These are phyloP conservation scores for Drosophila sulfurigaster DNA, from an alignment of 1,140 invertebrate species.

Conservation along the genomic window DNA sequence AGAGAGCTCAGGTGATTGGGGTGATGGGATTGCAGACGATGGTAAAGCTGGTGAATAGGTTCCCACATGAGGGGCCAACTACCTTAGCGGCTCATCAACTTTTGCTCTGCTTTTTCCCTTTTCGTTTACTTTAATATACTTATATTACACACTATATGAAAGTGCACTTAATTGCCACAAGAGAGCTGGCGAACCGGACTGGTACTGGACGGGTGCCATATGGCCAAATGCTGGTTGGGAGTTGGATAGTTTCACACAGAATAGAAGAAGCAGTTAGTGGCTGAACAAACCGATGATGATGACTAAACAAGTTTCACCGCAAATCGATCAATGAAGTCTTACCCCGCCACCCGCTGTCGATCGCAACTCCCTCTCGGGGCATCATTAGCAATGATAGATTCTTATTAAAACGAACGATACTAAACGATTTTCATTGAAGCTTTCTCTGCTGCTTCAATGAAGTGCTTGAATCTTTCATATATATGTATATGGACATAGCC, in stretches of 20 bases:
- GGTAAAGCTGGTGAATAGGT: constrained; percentile 1
- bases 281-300: constrained; percentile 27
- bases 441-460: constrained; percentile 19
- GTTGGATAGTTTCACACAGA: neutral
- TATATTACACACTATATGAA: constrained; percentile 17
- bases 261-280: neutral
- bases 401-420: constrained; percentile 20
- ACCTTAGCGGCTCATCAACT: constrained; percentile 64
- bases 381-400: constrained; percentile 24
- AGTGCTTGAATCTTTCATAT: neutral
- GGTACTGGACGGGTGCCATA: constrained; percentile 26
- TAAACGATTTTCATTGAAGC: constrained; percentile 22
- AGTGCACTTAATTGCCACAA: constrained; percentile 48
- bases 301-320: constrained; percentile 43
- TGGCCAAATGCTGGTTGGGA: neutral
- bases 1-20: neutral
- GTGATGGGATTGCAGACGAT: neutral
- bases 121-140: neutral
- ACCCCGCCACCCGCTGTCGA: neutral
- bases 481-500: constrained; percentile 1
- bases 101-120: constrained; percentile 50
- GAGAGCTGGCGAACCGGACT: constrained; percentile 21
- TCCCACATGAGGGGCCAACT: constrained; percentile 17
- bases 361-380: neutral
- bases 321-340: constrained; percentile 43